Percentiles rank a stretch among this genome's conserved stretches.
Conservation (phyloP, 2,113 vertebrate genomes). For the Orycteropus afer region DNA sequence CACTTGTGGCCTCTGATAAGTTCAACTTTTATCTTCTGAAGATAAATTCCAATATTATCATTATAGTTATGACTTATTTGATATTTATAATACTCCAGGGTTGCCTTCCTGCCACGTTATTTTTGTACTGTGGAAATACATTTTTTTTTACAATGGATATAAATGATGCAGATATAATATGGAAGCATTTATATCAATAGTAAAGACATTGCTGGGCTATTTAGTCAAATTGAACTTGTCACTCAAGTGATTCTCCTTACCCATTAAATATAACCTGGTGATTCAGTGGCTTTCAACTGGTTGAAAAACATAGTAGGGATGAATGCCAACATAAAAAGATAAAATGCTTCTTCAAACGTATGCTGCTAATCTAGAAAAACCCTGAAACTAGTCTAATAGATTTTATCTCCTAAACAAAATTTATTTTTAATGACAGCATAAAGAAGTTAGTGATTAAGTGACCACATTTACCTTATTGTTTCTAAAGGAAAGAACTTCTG, state of each 20-base stretch:
- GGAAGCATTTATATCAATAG: slow-evolving; percentile 70
- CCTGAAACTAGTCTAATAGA: slow-evolving; percentile 41
- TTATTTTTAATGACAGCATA: background rate
- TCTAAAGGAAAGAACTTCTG: background rate
- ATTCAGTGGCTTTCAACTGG: slow-evolving; percentile 50
- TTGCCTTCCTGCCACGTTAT: slow-evolving; percentile 42
- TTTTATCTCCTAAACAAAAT: slow-evolving; percentile 50
- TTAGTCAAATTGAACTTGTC: slow-evolving; percentile 48
- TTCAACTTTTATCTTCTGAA: slow-evolving; percentile 74
- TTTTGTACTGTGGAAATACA: slow-evolving; percentile 68
- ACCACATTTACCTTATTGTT: background rate
- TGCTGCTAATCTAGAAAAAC: background rate
- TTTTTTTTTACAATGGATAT: slow-evolving; percentile 56
- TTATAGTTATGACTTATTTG: slow-evolving; percentile 69
- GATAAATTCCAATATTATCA: slow-evolving; percentile 75
- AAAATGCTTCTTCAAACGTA: background rate
- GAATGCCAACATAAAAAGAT: slow-evolving; percentile 22
- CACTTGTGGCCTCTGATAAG: slow-evolving; percentile 69
- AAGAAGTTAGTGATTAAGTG: background rate
- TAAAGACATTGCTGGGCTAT: slow-evolving; percentile 44
- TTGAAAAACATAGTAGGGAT: slow-evolving; percentile 58
- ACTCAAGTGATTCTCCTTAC: slow-evolving; percentile 63
- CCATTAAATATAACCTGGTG: slow-evolving; percentile 39
- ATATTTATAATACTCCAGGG: slow-evolving; percentile 42
- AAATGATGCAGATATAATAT: slow-evolving; percentile 19